Evolutionary conservation across 92 coral and sea anemone genomes (phyloP), one percentile per base, ranked within the genome.

Genomic region (Epizoanthus illoricatus): DNA sequence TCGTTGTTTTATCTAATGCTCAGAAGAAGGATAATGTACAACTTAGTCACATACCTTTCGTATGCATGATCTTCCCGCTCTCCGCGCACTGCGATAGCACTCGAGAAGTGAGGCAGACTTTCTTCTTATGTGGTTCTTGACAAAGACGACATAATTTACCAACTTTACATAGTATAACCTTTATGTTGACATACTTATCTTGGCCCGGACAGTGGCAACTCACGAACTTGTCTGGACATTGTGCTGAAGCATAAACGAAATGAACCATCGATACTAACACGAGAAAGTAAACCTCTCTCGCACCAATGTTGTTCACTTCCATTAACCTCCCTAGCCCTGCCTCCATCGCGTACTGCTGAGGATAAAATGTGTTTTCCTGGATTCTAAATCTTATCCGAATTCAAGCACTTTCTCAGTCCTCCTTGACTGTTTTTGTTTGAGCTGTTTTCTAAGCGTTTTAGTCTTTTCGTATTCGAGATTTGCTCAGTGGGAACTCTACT

Each of bases 201-300:
- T 52, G 56, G 15, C 73, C 49, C 4, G 73, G 23, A 68, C 73
- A 68, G 20, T 5, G 13, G 52, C 73, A 68, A 33, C 20, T 68
- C 20, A 68, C 19, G 19, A 33, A 41, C 52, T 68, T 68, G 73
- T 68, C 73, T 33, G 73, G 52, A 9, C 73, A 68, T 39, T 68
- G 18, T 68, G 52, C 73, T 39, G 73, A 39, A 68, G 42, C 45
- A 43, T 16, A n/a, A n/a, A 5, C 43, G 45, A 36, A 40, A 5
- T 68, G 73, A 15, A 16, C 49, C 52, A 39, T 4, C n/a, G 42
- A 33, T 13, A 68, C 21, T 11, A 68, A 16, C 19, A 36, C 73
- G 3, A 68, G 52, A 7, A 68, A 40, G 17, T 65, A 19, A 11
- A 28, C 33, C 70, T 2, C 70, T 28, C 70, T 43, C 15, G 10